Evolutionary conservation across 2,113 vertebrate species (phyloP).

Genomic region (Platysternon megacephalum): DNA sequence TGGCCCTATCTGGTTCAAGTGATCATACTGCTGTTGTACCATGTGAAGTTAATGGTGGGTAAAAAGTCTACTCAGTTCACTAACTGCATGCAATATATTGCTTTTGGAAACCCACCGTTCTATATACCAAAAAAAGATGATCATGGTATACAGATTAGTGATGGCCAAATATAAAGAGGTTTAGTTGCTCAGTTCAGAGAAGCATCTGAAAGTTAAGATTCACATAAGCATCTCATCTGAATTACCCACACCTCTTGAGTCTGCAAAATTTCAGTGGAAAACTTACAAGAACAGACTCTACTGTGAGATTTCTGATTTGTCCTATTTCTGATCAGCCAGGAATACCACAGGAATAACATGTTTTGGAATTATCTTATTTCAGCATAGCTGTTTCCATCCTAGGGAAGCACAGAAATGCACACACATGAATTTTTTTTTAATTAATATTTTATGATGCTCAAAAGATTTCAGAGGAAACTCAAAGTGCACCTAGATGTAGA

Average conservation of each 20-base stretch:
- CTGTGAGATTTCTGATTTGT: neutral
- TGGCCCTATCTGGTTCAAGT: neutral
- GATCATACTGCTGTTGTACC: neutral
- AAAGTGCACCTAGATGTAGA: neutral
- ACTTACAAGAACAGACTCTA: neutral
- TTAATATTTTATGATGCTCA: neutral
- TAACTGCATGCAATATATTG: neutral
- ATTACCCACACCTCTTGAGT: neutral
- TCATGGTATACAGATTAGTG: neutral
- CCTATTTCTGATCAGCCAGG: neutral
- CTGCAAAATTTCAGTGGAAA: neutral
- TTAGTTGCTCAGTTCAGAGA: neutral
- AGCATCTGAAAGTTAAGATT: neutral
- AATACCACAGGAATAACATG: neutral
- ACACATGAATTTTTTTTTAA: neutral
- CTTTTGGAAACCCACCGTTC: neutral
- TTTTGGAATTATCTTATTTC: neutral
- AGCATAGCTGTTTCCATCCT: rapidly evolving
- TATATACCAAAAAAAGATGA: neutral
- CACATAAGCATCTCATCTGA: rapidly evolving
- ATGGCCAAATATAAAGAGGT: neutral
- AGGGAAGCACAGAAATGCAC: rapidly evolving
- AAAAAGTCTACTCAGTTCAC: neutral
- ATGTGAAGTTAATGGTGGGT: neutral
- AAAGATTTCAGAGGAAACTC: neutral